Evolutionary conservation across 2,797 vertebrate species (phyloP).

Genomic region (Allobates femoralis): DNA sequence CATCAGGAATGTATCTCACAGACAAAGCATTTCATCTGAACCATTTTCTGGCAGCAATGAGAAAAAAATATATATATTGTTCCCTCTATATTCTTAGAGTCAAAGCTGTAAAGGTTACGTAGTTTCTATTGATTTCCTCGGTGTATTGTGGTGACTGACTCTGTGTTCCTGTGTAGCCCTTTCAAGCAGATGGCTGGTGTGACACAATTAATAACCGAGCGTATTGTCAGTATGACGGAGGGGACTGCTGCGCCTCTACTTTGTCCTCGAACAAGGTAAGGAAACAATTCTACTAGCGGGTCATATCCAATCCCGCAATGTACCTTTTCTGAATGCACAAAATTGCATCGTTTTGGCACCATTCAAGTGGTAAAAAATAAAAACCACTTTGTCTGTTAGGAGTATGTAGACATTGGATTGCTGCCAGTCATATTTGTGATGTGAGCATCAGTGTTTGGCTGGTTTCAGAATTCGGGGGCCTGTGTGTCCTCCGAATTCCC

Average conservation of each 20-base stretch:
- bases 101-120: constrained; percentile 59
- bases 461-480: too few species aligned
- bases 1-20: constrained; percentile 49
- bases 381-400: neutral
- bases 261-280: constrained; percentile 94
- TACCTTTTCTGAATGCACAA: neutral
- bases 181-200: constrained; percentile 95
- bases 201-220: constrained; percentile 98
- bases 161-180: constrained; percentile 81
- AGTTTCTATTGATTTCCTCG: constrained; percentile 60
- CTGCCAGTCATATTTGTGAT: neutral
- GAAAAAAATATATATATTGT: constrained; percentile 41
- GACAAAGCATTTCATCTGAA: constrained; percentile 51
- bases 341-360: neutral
- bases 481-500: too few species aligned
- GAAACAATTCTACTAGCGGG: constrained; percentile 34
- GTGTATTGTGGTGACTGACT: constrained; percentile 59
- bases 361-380: neutral
- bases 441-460: neutral
- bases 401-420: neutral
- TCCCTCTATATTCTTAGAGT: constrained; percentile 50
- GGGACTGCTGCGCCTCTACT: constrained; percentile 97
- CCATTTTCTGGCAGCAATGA: constrained; percentile 43
- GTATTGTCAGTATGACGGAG: constrained; percentile 95
- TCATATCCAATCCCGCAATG: constrained; percentile 21